Conservation (phyloP, 2,888 invertebrate species). For the Aproaerema taeniolella region DNA sequence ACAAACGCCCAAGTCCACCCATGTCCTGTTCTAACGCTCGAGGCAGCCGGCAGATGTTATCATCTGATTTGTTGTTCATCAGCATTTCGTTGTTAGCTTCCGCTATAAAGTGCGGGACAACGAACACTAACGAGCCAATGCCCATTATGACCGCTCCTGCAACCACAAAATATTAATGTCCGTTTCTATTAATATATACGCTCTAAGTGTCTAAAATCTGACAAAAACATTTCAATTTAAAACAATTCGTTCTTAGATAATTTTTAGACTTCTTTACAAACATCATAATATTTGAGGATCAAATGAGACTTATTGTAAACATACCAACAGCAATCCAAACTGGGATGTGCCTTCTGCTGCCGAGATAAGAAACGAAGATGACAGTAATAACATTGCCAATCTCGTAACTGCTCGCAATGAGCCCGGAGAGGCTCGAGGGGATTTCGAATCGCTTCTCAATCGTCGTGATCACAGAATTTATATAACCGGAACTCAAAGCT, state of each 20-base stretch:
- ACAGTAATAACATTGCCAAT: slow-evolving; percentile 97
- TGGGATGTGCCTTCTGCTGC: slow-evolving; percentile 93
- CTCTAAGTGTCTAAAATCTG: too few relatives aligned
- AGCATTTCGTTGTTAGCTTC: slow-evolving; percentile 85
- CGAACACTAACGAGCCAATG: slow-evolving; percentile 93
- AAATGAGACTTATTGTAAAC: slow-evolving; percentile 21
- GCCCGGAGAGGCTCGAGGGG: slow-evolving; percentile 93
- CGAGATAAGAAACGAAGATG: slow-evolving; percentile 96
- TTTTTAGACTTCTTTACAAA: slow-evolving; percentile 5
- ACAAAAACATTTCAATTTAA: too few relatives aligned
- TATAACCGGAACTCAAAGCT: slow-evolving; percentile 93
- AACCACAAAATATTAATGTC: slow-evolving; percentile 24
- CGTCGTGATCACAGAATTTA: slow-evolving; percentile 97
- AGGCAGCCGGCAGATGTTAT: slow-evolving; percentile 88
- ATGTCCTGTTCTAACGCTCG: slow-evolving; percentile 84
- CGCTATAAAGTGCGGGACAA: slow-evolving; percentile 94
- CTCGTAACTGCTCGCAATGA: slow-evolving; percentile 96
- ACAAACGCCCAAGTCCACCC: slow-evolving; percentile 76
- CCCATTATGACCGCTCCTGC: slow-evolving; percentile 94
- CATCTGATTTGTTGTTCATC: slow-evolving; percentile 82
- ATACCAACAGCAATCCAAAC: slow-evolving; percentile 95
- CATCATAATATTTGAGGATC: not conserved
- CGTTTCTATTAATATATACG: too few relatives aligned
- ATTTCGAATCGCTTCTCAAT: slow-evolving; percentile 97
- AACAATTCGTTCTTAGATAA: too few relatives aligned